Conservation (phyloP, 2,888 invertebrate genomes). For the Leptopilina drosophilae region DNA sequence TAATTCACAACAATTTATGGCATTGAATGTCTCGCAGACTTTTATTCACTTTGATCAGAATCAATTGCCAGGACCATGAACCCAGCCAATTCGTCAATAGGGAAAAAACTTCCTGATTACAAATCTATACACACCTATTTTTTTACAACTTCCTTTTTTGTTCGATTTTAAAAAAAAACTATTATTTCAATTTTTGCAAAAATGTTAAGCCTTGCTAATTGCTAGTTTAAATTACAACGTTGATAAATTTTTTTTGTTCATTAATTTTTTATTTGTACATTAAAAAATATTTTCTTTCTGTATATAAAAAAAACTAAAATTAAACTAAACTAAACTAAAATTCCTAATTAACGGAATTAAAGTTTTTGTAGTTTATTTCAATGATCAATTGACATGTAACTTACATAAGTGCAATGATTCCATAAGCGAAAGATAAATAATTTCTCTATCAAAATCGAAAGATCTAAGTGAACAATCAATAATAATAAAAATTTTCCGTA, state of each 20-base stretch:
- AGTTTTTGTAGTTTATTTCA: slow-evolving; percentile 2
- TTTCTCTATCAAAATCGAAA: slow-evolving; percentile 7
- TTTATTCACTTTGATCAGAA: slow-evolving; percentile 24
- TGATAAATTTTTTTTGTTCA: no score
- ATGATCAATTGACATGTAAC: neutral
- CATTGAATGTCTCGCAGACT: slow-evolving; percentile 28
- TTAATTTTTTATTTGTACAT: no score
- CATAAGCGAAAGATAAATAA: slow-evolving; percentile 16
- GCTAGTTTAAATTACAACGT: no score
- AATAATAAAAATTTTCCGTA: slow-evolving; percentile 3
- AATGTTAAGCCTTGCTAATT: neutral
- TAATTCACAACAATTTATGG: slow-evolving; percentile 30
- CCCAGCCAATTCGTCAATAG: slow-evolving; percentile 2
- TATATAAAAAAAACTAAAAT: no score
- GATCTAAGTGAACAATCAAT: slow-evolving; percentile 22
- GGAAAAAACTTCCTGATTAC: slow-evolving; percentile 21
- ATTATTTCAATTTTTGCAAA: neutral
- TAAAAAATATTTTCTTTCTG: no score
- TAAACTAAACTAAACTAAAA: no score
- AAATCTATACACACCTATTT: slow-evolving; percentile 7
- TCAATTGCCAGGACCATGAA: slow-evolving; percentile 31
- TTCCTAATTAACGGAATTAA: no score
- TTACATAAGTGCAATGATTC: slow-evolving; percentile 21
- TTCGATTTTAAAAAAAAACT: neutral
- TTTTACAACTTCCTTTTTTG: neutral